Base-by-base conservation (phyloP, 2,888 invertebrate genomes). In the Pseudococcus viburni region DNA sequence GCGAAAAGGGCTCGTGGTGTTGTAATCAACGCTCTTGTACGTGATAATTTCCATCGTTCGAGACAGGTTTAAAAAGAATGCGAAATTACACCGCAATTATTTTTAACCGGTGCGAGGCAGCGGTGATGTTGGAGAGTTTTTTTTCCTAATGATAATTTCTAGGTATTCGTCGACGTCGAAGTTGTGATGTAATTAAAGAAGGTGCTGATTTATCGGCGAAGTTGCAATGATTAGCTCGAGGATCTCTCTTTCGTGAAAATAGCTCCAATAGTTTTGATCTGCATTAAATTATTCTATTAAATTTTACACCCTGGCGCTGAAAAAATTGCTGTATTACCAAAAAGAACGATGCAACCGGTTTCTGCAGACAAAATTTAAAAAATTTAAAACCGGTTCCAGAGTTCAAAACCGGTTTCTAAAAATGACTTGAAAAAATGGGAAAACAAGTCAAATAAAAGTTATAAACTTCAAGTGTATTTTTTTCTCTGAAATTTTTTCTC, bases 61-160 rank as follows among this genome's bases (percentile, higher is more conserved):
- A n/a, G n/a, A 11, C 55, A n/a, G 15, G 55, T 64, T 22, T 22
- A 9, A 22, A 64, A 64, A 12, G 64, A 64, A 64, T 64, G 64
- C 22, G 22, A 64, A 64, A 64, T 64, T 64, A 22, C 64, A 64
- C 64, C 64, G 19, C 22, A 64, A 64, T 64, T 64, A 22, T 64
- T 64, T 64, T 64, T 64, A 64, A 64, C 64, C 64, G 19, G 7
- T 64, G 8, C 64, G 64, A 64, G 64, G 64, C 22, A n/a, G n/a
- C n/a, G 55, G 12, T 51, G 51, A 15, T 4, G 11, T 15, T 12
- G 51, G 11, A 15, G 51, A 4, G 51, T 15, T 51, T 51, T 51
- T 55, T 64, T 64, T 64, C 22, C 19, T 12, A 0, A 1, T 7
- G 42, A 6, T 64, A 4, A n/a, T 59, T 64, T 64, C 64, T 64